These are phyloP conservation scores for Melinaea menophilus DNA, from an alignment of 2,888 invertebrate genomes.

Conservation along the genomic window DNA sequence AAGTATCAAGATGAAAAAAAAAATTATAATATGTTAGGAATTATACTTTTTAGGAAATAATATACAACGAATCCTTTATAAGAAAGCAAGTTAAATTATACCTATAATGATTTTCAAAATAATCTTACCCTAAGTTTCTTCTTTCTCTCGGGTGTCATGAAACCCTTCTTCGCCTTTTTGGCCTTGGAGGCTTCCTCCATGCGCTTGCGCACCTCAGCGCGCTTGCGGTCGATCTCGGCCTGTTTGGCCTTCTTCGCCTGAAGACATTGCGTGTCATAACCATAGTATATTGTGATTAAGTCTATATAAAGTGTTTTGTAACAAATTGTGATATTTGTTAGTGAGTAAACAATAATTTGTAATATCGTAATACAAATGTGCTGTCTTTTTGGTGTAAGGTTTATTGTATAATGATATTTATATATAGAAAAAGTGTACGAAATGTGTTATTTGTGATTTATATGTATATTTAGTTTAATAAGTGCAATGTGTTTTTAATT, in stretches of 20 bases:
- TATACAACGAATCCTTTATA: neutral
- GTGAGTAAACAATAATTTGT: too few relatives aligned
- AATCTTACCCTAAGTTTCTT: conserved; percentile 97
- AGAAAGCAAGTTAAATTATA: neutral
- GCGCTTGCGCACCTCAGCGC: conserved; percentile 98
- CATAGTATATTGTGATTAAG: conserved; percentile 35
- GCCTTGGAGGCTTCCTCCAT: conserved; percentile 99
- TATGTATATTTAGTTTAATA: neutral
- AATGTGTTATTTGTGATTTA: neutral
- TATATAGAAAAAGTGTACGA: neutral
- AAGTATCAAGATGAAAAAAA: neutral
- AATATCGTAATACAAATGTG: too few relatives aligned
- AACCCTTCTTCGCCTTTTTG: conserved; percentile 99
- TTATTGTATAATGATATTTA: too few relatives aligned
- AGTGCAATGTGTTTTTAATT: neutral
- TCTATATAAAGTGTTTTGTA: conserved; percentile 17
- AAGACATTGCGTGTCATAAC: conserved; percentile 50
- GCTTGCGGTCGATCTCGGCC: conserved; percentile 98
- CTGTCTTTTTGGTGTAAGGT: too few relatives aligned
- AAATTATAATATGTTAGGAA: too few relatives aligned
- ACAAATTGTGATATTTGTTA: neutral
- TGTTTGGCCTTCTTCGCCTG: conserved; percentile 99
- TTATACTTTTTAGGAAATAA: too few relatives aligned
- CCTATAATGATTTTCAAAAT: neutral
- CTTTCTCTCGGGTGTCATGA: conserved; percentile 99